A percentile compares a stretch with the other conserved stretches of the same genome.
These are phyloP conservation scores for Papilio gigon DNA, from an alignment of 2,888 invertebrate species.

Conservation along the genomic window DNA sequence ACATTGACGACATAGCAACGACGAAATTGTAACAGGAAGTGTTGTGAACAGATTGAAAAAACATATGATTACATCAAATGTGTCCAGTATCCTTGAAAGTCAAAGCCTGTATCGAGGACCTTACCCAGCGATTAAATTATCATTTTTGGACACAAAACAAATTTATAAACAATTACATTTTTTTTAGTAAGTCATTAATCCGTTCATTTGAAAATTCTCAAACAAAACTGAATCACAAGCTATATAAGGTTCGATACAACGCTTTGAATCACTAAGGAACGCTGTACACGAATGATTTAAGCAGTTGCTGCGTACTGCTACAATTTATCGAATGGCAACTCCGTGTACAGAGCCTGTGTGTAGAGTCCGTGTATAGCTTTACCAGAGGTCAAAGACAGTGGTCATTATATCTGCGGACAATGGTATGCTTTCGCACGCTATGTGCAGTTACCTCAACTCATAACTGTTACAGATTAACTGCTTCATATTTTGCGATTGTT, in stretches of 20 bases:
- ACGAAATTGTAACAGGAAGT: neutral
- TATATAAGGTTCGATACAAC: constrained; percentile 8
- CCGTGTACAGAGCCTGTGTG: neutral
- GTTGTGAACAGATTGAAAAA: neutral
- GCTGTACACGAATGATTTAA: neutral
- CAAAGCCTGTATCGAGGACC: too few species aligned
- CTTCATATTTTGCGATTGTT: neutral
- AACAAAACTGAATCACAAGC: constrained; percentile 12
- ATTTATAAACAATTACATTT: too few species aligned
- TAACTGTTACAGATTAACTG: constrained; percentile 20
- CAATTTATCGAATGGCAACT: neutral
- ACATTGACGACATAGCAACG: neutral
- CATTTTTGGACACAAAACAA: too few species aligned
- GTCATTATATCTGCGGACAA: constrained; percentile 36
- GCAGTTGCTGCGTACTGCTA: neutral
- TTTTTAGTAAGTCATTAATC: neutral
- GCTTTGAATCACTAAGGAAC: constrained; percentile 25
- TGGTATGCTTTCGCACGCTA: constrained; percentile 32
- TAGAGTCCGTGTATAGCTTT: neutral
- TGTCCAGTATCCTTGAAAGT: too few species aligned
- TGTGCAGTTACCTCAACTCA: constrained; percentile 31
- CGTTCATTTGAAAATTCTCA: neutral
- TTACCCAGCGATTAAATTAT: too few species aligned
- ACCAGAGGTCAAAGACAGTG: constrained; percentile 37
- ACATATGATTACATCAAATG: neutral